phyloP scores from a whole-genome alignment of 2,888 invertebrate species.

The Drosophila rellima region DNA sequence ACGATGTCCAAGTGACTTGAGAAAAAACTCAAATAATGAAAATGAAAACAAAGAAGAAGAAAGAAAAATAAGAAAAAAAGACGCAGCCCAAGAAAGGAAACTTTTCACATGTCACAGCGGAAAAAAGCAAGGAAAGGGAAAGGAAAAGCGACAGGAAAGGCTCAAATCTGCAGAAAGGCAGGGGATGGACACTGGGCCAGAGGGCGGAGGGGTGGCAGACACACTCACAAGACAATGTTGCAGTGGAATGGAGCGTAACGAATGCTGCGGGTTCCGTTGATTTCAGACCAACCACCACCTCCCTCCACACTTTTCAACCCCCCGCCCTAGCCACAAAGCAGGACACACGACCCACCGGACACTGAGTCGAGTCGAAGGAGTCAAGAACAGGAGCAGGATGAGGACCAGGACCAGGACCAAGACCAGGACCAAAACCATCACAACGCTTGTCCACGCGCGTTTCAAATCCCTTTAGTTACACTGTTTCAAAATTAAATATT shows the following conservation, averaged over 20 bases:
- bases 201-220: neutral
- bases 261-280: conserved; percentile 83
- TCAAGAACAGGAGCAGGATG: too few species aligned
- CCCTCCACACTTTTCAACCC: conserved; percentile 2
- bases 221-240: conserved; percentile 41
- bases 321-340: neutral
- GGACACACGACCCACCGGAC: conserved; percentile 28
- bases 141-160: too few species aligned
- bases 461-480: conserved; percentile 83
- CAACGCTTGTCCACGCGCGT: conserved; percentile 71
- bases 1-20: conserved; percentile 5
- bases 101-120: conserved; percentile 71
- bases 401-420: neutral
- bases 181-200: too few species aligned
- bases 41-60: conserved; percentile 1
- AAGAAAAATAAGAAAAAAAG: conserved; percentile 1
- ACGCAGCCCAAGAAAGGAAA: conserved; percentile 43
- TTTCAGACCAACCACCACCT: conserved; percentile 49
- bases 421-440: neutral
- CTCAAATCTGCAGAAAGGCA: neutral
- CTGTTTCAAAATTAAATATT: conserved; percentile 84
- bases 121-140: neutral
- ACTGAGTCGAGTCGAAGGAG: conserved; percentile 13
- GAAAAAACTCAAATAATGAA: conserved; percentile 54
- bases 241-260: conserved; percentile 67